Conservation (phyloP, 1,140 invertebrate genomes). For the Drosophila parabipectinata region DNA sequence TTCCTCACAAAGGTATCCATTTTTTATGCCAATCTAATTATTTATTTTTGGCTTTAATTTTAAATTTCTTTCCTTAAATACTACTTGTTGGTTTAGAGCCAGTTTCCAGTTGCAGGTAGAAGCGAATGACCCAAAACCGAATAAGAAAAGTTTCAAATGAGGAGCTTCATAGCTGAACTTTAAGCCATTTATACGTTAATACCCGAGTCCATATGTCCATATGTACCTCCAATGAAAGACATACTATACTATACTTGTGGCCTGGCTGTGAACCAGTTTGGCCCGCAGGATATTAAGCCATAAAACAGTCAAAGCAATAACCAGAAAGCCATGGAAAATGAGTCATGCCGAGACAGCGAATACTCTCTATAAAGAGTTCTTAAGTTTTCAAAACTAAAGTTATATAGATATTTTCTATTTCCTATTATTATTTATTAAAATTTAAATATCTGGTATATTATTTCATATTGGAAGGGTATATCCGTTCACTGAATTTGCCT, state of each 20-base stretch:
- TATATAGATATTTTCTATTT: no score
- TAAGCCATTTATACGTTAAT: constrained; percentile 33
- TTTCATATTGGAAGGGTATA: no score
- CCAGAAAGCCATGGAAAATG: constrained; percentile 34
- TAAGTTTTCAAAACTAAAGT: no score
- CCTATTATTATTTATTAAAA: not conserved
- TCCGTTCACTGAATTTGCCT: constrained; percentile 11
- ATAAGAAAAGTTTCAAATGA: constrained; percentile 28
- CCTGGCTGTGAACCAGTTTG: constrained; percentile 68
- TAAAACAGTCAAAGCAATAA: constrained; percentile 56
- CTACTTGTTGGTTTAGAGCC: no score
- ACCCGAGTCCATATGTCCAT: constrained; percentile 23
- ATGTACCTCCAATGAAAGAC: not conserved
- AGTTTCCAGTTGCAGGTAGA: constrained; percentile 8
- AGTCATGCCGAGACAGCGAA: constrained; percentile 14
- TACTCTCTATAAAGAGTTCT: constrained; percentile 8
- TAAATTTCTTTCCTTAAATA: no score
- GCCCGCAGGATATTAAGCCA: constrained; percentile 73
- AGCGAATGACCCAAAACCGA: constrained; percentile 3
- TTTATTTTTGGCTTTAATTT: not conserved
- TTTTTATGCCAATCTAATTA: constrained; percentile 6
- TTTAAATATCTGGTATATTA: no score
- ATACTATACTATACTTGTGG: not conserved
- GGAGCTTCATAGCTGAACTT: constrained; percentile 54
- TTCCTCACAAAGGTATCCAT: constrained; percentile 17